A percentile compares a stretch with the other conserved stretches of the same genome.
phyloP scores from a whole-genome alignment of 1,140 invertebrate species.

The Halesus radiatus region DNA sequence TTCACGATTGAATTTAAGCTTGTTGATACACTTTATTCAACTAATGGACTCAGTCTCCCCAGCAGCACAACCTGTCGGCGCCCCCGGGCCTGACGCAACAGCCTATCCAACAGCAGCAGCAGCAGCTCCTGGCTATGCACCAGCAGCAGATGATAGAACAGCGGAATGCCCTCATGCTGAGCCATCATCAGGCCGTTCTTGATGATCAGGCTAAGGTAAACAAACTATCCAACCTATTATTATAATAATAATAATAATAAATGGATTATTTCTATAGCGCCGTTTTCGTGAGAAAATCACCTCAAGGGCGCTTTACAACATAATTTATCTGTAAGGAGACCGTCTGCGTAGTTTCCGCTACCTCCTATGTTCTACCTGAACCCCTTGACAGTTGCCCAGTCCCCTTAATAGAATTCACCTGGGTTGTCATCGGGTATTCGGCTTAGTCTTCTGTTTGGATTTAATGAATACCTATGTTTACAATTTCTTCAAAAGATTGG shows the following conservation, averaged over 20 bases:
- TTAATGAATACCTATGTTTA: not conserved
- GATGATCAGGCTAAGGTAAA: conserved; percentile 50
- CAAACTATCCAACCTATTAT: not conserved
- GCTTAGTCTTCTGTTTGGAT: not conserved
- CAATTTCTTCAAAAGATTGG: too few species aligned
- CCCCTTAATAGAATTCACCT: not conserved
- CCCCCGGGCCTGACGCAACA: conserved; percentile 64
- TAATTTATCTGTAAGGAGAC: too few species aligned
- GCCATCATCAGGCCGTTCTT: conserved; percentile 35
- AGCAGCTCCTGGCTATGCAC: conserved; percentile 51
- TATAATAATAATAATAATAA: too few species aligned
- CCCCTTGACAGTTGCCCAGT: not conserved
- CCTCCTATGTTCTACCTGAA: too few species aligned
- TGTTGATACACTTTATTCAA: not conserved
- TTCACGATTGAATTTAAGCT: too few species aligned
- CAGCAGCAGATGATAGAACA: conserved; percentile 48
- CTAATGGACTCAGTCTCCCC: not conserved
- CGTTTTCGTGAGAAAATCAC: too few species aligned
- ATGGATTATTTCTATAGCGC: too few species aligned
- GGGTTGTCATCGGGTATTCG: too few species aligned
- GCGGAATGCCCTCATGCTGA: conserved; percentile 52
- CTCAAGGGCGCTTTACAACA: too few species aligned
- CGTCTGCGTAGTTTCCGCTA: too few species aligned
- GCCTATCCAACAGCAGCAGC: conserved; percentile 44
- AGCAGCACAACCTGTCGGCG: conserved; percentile 59